Conservation (phyloP, 2,888 invertebrate genomes). For the Heliconius charithonia region DNA sequence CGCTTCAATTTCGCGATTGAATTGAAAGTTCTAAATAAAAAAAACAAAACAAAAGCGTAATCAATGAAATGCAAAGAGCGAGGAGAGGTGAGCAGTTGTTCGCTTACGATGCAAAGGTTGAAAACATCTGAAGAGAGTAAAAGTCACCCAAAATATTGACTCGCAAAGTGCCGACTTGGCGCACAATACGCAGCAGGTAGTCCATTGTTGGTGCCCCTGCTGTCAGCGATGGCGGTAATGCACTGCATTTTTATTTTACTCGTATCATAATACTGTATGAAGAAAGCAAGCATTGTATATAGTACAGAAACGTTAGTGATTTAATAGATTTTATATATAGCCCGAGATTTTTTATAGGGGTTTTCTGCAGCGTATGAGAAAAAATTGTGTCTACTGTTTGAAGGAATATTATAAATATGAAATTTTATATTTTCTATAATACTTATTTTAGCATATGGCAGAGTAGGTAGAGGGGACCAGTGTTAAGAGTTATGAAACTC, state of each 20-base stretch:
- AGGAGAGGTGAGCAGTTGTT: conserved; percentile 71
- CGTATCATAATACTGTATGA: conserved; percentile 64
- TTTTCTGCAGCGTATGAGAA: conserved; percentile 15
- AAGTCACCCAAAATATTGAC: conserved; percentile 82
- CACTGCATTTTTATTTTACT: conserved; percentile 73
- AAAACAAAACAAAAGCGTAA: conserved; percentile 65
- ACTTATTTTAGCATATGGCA: not conserved
- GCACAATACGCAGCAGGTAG: conserved; percentile 80
- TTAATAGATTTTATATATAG: conserved; percentile 23
- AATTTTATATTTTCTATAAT: not conserved
- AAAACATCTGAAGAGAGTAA: conserved; percentile 54
- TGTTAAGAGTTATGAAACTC: no score
- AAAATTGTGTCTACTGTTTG: not conserved
- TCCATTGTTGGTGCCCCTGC: conserved; percentile 72
- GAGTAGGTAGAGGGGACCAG: no score
- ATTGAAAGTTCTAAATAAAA: conserved; percentile 59
- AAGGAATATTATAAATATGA: not conserved
- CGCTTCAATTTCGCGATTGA: conserved; percentile 61
- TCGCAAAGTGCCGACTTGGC: conserved; percentile 78
- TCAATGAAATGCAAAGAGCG: conserved; percentile 62
- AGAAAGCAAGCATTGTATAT: conserved; percentile 58
- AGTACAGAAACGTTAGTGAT: not conserved
- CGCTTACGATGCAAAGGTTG: conserved; percentile 66
- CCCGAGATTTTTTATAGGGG: not conserved
- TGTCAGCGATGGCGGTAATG: conserved; percentile 71